Conservation (phyloP, 2,113 vertebrate species). For the Takifugu bimaculatus region DNA sequence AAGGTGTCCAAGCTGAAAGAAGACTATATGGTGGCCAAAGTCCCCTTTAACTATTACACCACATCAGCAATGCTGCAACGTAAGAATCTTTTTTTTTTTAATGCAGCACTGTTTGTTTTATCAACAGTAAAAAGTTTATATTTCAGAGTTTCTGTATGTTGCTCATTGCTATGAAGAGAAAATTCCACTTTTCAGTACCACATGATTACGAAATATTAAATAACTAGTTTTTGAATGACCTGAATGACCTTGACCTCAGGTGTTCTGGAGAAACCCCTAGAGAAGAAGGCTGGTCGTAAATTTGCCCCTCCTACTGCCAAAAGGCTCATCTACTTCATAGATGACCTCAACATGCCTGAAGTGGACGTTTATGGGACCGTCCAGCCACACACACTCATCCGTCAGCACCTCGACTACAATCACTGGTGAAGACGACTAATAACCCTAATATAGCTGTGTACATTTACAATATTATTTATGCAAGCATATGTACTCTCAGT, state of each 20-base stretch:
- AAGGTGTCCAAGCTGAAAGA: slow-evolving; percentile 71
- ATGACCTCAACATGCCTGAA: slow-evolving; percentile 80
- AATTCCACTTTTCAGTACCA: no score
- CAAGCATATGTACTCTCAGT: neutral
- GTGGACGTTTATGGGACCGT: slow-evolving; percentile 76
- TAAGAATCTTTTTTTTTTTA: slow-evolving; percentile 25
- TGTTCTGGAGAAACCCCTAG: slow-evolving; percentile 77
- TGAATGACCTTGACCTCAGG: slow-evolving; percentile 48
- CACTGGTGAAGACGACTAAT: slow-evolving; percentile 60
- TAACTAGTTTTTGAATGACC: no score
- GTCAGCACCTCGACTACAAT: slow-evolving; percentile 77
- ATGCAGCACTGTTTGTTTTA: neutral
- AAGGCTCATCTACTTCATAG: slow-evolving; percentile 80
- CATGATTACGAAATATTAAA: no score
- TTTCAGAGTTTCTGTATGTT: no score
- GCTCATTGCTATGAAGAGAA: no score
- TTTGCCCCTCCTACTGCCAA: slow-evolving; percentile 75
- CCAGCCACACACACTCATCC: slow-evolving; percentile 77
- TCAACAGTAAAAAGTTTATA: no score
- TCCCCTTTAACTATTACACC: slow-evolving; percentile 73
- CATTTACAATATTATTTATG: neutral
- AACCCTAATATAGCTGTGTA: neutral
- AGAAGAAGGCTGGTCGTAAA: slow-evolving; percentile 80
- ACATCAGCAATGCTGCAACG: slow-evolving; percentile 64
- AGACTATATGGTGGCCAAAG: slow-evolving; percentile 66